phyloP scores from a whole-genome alignment of 2,113 vertebrate genomes.

The Caretta caretta region DNA sequence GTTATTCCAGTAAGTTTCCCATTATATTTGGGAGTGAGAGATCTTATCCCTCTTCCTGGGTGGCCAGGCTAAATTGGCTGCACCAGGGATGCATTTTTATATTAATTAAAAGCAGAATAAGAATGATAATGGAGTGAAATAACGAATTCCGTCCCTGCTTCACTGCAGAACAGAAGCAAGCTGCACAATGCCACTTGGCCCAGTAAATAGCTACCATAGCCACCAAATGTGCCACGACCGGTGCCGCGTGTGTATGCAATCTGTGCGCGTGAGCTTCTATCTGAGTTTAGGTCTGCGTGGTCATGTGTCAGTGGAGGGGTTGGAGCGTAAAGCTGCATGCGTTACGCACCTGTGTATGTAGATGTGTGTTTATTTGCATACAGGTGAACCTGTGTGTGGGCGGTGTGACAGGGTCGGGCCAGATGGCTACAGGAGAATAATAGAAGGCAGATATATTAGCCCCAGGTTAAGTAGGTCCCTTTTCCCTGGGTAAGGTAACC shows the following conservation, averaged over 20 bases:
- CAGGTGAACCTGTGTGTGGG: background rate
- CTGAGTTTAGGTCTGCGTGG: background rate
- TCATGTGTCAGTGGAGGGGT: background rate
- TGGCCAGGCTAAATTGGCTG: background rate
- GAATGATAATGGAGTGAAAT: background rate
- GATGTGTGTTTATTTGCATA: too few species aligned
- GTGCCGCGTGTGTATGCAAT: background rate
- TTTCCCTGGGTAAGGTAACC: too few species aligned
- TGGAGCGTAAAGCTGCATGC: background rate
- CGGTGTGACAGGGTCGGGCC: too few species aligned
- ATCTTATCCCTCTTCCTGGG: background rate
- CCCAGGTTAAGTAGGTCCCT: too few species aligned
- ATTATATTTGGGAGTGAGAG: background rate
- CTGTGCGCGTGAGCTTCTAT: background rate
- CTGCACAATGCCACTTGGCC: background rate
- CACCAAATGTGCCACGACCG: background rate
- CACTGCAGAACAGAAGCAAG: background rate
- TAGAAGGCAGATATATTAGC: too few species aligned
- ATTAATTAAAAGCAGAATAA: background rate
- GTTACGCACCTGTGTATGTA: too few species aligned
- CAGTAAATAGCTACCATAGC: background rate
- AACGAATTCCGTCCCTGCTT: background rate
- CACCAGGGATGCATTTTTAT: background rate
- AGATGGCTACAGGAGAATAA: too few species aligned
- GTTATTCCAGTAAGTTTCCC: background rate